Conservation (phyloP, 2,797 vertebrate genomes). For the Acrocephalus scirpaceus region DNA sequence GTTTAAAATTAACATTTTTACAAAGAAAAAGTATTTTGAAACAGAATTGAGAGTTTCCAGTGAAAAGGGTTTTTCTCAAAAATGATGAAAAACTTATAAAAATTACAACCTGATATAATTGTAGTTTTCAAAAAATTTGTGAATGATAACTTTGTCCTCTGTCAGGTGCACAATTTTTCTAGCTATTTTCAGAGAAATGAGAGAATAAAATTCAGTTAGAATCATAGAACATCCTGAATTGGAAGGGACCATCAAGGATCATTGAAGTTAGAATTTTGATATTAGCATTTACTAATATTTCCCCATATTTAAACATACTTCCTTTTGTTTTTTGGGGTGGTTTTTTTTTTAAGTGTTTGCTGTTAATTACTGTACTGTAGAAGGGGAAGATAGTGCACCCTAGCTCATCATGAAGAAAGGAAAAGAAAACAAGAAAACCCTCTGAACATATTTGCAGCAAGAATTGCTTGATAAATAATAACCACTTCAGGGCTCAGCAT, state of each 20-base stretch:
- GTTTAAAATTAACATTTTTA: neutral
- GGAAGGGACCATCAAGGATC: neutral
- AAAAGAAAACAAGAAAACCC: slow-evolving; percentile 21
- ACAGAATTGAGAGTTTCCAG: neutral
- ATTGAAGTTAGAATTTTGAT: neutral
- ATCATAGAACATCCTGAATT: neutral
- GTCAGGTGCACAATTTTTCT: neutral
- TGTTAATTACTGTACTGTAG: neutral
- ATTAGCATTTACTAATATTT: neutral
- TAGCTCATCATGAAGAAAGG: neutral
- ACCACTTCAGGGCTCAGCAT: slow-evolving; percentile 22
- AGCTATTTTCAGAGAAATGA: neutral
- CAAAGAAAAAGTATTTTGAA: neutral
- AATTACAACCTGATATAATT: neutral
- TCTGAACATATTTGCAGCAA: slow-evolving; percentile 27
- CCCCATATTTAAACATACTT: neutral
- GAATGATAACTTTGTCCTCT: neutral
- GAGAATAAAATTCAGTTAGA: neutral
- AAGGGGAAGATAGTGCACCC: neutral
- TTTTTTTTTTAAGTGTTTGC: neutral
- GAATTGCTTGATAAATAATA: slow-evolving; percentile 55
- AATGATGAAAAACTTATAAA: neutral
- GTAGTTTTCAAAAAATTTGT: neutral
- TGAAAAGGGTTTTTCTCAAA: neutral
- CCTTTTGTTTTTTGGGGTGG: rapidly evolving